Evolutionary conservation across 2,888 invertebrate genomes (phyloP).

Genomic region (Augochlorella aurata): DNA sequence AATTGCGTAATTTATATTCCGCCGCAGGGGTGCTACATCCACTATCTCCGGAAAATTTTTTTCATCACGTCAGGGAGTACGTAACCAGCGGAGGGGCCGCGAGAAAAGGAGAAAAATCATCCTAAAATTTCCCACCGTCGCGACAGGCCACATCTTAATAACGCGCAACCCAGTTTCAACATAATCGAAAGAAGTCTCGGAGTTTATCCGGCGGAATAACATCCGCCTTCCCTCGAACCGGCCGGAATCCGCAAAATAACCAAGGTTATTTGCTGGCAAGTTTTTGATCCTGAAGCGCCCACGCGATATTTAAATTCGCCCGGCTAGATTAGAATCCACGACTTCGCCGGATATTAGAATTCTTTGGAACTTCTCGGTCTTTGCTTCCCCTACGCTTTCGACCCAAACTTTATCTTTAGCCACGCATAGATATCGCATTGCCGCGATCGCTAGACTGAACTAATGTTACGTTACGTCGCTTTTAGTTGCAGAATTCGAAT

Average conservation of each 20-base stretch:
- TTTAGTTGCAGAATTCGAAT: too few species aligned
- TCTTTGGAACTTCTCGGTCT: background rate
- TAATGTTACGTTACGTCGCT: too few species aligned
- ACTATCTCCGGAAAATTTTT: slow-evolving; percentile 51
- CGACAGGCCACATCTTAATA: slow-evolving; percentile 46
- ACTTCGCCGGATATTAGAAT: background rate
- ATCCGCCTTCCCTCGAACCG: background rate
- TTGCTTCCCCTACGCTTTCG: background rate
- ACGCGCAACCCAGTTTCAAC: slow-evolving; percentile 36
- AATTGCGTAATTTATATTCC: slow-evolving; percentile 70
- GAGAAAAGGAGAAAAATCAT: slow-evolving; percentile 34
- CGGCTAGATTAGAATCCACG: slow-evolving; percentile 5
- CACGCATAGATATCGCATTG: background rate
- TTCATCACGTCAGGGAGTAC: slow-evolving; percentile 30
- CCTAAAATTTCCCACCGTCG: slow-evolving; percentile 29
- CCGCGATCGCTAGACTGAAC: background rate
- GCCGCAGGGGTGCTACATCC: slow-evolving; percentile 53
- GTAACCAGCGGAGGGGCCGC: slow-evolving; percentile 7
- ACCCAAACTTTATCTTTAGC: background rate
- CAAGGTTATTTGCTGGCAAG: background rate
- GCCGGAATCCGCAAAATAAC: slow-evolving; percentile 2
- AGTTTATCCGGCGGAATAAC: slow-evolving; percentile 12
- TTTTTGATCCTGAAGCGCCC: background rate
- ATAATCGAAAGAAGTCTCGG: slow-evolving; percentile 22
- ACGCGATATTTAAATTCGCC: slow-evolving; percentile 3